Evolutionary conservation across 2,888 invertebrate genomes (phyloP), one percentile per base, ranked within the genome.

Genomic region (Diachrysia chrysitis): DNA sequence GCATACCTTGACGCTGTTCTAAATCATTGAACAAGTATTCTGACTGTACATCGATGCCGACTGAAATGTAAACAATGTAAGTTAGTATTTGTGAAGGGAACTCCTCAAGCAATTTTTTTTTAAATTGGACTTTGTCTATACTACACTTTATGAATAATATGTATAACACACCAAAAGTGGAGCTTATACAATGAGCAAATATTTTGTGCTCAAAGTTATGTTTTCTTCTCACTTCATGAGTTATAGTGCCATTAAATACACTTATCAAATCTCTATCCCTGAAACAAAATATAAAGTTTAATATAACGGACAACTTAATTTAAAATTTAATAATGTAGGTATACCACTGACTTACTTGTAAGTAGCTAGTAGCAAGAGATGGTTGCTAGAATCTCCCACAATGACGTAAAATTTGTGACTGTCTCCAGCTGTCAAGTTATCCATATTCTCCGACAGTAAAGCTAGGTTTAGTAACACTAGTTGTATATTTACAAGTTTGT

Each of bases 321-420:
- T 25, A 25, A 25, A 3, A 25, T 25, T 25, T 25, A 25, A 25
- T 25, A 2, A 25, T 25, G 25, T 25, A 25, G 25, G 5, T 25
- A 1, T 32, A 1, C 32, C 10, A 14, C 23, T 58, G 23, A 69
- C 94, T 91, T 92, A 97, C 97, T 92, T 93, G 84, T 96, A 95
- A 79, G 94, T 92, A 66, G 94, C 92, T 64, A 96, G 94, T 56
- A 96, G 85, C 51, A 97, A 85, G 10, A 97, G 83, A 82, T 96
- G 93, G 85, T 97, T 97, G 63, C 96, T 90, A 0, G 95, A 96
- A 88, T 97, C 97, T 0, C 97, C 97, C 37, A 97, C 95, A 64
- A 97, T 82, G 19, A 97, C 85, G 66, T 95, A 93, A 87, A 96
- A 93, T 63, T 94, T 95, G 74, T 97, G 97, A 57, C 89, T 86